phyloP scores from a whole-genome alignment of 1,140 invertebrate genomes.

The Holcopasites calliopsidis region DNA sequence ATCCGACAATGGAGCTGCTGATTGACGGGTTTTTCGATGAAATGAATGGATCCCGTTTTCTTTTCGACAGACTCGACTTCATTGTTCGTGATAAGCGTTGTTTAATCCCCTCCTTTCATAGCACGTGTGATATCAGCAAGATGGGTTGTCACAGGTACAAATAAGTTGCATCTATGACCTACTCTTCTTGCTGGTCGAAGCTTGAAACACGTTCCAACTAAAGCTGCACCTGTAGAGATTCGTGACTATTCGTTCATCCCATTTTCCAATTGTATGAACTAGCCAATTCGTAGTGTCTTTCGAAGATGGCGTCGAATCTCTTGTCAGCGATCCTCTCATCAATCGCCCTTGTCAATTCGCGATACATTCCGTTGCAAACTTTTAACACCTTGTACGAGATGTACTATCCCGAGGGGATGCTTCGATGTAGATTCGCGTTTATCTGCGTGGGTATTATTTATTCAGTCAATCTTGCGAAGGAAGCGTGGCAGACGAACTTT shows the following conservation, averaged over 20 bases:
- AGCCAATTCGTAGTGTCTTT: background rate
- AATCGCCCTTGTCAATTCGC: background rate
- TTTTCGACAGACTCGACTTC: background rate
- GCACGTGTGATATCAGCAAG: background rate
- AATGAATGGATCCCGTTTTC: background rate
- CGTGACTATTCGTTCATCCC: background rate
- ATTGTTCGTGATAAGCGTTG: background rate
- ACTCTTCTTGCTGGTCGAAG: background rate
- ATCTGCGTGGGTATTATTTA: slow-evolving; percentile 54
- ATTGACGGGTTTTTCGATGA: slow-evolving; percentile 20
- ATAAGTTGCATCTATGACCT: background rate
- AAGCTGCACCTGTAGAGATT: background rate
- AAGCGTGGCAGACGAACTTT: slow-evolving; percentile 13
- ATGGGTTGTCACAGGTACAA: too few species aligned
- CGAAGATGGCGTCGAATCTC: background rate
- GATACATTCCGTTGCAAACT: background rate
- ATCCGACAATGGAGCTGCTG: background rate
- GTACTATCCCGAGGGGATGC: background rate
- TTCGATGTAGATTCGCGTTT: slow-evolving; percentile 39
- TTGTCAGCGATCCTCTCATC: background rate
- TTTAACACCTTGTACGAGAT: background rate
- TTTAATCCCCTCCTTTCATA: slow-evolving; percentile 26
- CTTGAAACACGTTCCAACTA: background rate
- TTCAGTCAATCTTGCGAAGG: slow-evolving; percentile 51
- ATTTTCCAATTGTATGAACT: background rate